phyloP scores from a whole-genome alignment of 1,140 invertebrate species.

The Drosophila grimshawi region DNA sequence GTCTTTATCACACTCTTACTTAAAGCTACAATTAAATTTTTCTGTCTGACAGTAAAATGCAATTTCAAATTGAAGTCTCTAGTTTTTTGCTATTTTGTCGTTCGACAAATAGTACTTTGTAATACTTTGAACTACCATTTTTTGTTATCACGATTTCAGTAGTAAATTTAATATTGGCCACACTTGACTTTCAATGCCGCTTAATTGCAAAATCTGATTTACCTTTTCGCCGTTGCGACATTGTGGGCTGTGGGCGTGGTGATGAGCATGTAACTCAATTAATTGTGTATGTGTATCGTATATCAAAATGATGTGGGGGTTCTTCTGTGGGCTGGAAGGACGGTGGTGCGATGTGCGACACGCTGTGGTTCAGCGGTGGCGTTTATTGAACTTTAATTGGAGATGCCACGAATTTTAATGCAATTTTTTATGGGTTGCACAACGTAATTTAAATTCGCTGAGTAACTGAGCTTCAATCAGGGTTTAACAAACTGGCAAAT shows the following conservation, averaged over 20 bases:
- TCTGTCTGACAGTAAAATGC: too few species aligned
- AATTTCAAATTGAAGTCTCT: too few species aligned
- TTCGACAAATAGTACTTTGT: too few species aligned
- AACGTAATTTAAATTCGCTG: slow-evolving; percentile 12
- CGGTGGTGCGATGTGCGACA: slow-evolving; percentile 4
- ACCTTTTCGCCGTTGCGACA: slow-evolving; percentile 13
- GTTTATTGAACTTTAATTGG: slow-evolving; percentile 63
- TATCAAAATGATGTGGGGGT: slow-evolving; percentile 26
- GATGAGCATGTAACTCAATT: slow-evolving; percentile 60
- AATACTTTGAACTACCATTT: not conserved
- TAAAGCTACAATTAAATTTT: too few species aligned
- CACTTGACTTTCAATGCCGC: slow-evolving; percentile 58
- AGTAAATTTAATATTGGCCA: slow-evolving; percentile 48
- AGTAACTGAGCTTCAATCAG: slow-evolving; percentile 33
- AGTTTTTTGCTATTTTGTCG: too few species aligned
- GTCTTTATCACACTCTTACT: too few species aligned
- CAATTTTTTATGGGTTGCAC: slow-evolving; percentile 48
- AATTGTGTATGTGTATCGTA: slow-evolving; percentile 7
- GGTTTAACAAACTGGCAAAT: slow-evolving; percentile 30
- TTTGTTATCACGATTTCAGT: slow-evolving; percentile 23
- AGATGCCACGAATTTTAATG: slow-evolving; percentile 67
- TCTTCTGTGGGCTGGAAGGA: not conserved
- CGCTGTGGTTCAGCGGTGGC: slow-evolving; percentile 27
- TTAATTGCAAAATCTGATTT: slow-evolving; percentile 69
- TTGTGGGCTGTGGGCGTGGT: slow-evolving; percentile 5